A percentile compares a stretch with the other conserved stretches of the same genome.
Conservation (phyloP, 2,888 invertebrate genomes). For the Ganaspis brasiliensis region DNA sequence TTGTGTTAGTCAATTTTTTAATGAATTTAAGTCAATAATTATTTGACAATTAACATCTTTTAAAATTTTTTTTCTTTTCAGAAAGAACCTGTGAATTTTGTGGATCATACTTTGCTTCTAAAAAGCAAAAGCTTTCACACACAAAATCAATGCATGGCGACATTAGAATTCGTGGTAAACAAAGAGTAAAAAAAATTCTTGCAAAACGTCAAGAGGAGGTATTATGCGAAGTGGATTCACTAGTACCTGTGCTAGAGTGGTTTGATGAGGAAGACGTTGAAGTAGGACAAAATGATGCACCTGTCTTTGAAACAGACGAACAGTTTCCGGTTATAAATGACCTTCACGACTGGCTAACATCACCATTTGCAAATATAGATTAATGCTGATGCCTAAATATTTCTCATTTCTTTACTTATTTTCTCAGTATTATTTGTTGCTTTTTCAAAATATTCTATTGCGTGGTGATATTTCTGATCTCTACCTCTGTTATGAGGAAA, state of each 20-base stretch:
- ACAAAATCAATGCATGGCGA: conserved; percentile 14
- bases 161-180: neutral
- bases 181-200: conserved; percentile 8
- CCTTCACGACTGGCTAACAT: neutral
- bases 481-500: too few species aligned
- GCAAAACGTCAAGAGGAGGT: conserved; percentile 3
- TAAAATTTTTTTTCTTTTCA: conserved; percentile 8
- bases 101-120: conserved; percentile 24
- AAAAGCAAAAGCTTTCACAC: conserved; percentile 7
- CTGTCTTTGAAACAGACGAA: neutral
- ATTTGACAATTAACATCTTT: too few species aligned
- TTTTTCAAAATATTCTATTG: too few species aligned
- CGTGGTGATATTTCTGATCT: too few species aligned
- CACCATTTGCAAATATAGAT: neutral
- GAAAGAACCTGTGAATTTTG: conserved; percentile 19
- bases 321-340: neutral
- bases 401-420: too few species aligned
- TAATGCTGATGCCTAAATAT: too few species aligned
- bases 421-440: too few species aligned
- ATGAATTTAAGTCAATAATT: neutral
- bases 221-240: conserved; percentile 10
- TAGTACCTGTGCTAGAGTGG: neutral
- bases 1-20: neutral
- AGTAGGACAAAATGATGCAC: neutral
- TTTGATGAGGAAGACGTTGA: conserved; percentile 6